phyloP scores from a whole-genome alignment of 2,113 vertebrate species.

The Atrichornis clamosus region DNA sequence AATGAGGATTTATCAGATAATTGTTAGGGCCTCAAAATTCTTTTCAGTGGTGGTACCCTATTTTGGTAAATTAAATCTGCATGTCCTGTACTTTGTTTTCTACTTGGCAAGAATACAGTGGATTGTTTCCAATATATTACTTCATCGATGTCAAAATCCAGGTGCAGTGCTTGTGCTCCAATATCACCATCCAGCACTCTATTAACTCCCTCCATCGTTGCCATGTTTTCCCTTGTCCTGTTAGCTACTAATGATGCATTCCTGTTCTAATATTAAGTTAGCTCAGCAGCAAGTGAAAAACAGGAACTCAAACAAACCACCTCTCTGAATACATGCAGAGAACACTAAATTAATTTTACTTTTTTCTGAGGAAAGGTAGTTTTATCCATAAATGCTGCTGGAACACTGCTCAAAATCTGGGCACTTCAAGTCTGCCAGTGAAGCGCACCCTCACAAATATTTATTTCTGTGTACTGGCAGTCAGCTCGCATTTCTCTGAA shows the following conservation, averaged over 20 bases:
- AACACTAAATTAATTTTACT: background rate
- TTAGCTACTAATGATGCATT: background rate
- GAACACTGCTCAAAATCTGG: background rate
- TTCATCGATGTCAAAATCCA: background rate
- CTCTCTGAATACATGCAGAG: background rate
- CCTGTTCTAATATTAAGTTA: background rate
- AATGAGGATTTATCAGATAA: slow-evolving; percentile 12
- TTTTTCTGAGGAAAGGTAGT: background rate
- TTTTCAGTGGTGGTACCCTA: background rate
- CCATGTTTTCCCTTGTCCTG: background rate
- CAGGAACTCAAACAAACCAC: background rate
- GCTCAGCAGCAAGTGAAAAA: background rate
- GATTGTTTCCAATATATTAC: background rate
- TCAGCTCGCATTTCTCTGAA: background rate
- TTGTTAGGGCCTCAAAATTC: background rate
- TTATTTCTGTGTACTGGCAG: background rate
- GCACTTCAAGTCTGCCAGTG: background rate
- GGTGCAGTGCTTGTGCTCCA: background rate
- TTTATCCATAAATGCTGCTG: background rate
- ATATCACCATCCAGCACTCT: background rate
- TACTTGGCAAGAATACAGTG: background rate
- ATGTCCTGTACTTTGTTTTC: background rate
- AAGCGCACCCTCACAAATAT: background rate
- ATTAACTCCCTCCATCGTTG: background rate
- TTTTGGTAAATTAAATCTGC: slow-evolving; percentile 32